Percentiles rank a stretch among this genome's conserved stretches.
Conservation (phyloP, 1,140 invertebrate species). For the Leucophenga varia region DNA sequence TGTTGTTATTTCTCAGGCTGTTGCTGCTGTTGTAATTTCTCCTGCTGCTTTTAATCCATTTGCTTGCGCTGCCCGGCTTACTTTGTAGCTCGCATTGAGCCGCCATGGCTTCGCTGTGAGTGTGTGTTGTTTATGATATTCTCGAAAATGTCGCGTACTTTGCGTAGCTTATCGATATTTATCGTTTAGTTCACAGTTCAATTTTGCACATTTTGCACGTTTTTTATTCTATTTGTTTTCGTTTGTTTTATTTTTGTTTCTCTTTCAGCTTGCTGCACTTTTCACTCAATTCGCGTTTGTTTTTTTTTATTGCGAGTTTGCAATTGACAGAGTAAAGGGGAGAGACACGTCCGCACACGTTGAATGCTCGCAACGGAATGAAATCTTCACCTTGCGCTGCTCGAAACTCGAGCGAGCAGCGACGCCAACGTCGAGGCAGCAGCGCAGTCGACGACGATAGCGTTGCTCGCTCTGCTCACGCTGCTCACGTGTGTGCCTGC, state of each 20-base stretch:
- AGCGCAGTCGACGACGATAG: constrained; percentile 10
- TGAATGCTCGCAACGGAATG: constrained; percentile 45
- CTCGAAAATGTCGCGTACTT: too few relatives aligned
- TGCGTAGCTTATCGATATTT: constrained; percentile 5
- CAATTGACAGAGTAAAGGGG: too few relatives aligned
- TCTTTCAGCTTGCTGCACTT: too few relatives aligned
- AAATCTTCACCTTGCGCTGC: constrained; percentile 38
- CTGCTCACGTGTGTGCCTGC: not conserved
- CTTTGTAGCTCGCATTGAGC: too few relatives aligned
- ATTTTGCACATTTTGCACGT: constrained; percentile 14
- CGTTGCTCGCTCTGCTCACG: not conserved
- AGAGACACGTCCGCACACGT: constrained; percentile 35
- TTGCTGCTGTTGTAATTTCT: constrained; percentile 21
- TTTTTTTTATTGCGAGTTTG: too few relatives aligned
- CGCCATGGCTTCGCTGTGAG: too few relatives aligned
- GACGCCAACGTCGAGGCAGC: constrained; percentile 8
- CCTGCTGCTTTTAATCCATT: constrained; percentile 19
- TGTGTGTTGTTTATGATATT: too few relatives aligned
- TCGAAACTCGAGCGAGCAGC: constrained; percentile 4
- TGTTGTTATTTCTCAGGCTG: too few relatives aligned
- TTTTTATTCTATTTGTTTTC: too few relatives aligned
- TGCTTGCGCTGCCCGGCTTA: constrained; percentile 24
- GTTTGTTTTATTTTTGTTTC: too few relatives aligned
- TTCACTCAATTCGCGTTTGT: too few relatives aligned
- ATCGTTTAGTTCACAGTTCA: constrained; percentile 16